Conservation (phyloP, 2,888 invertebrate genomes). For the Philereme vetulata region DNA sequence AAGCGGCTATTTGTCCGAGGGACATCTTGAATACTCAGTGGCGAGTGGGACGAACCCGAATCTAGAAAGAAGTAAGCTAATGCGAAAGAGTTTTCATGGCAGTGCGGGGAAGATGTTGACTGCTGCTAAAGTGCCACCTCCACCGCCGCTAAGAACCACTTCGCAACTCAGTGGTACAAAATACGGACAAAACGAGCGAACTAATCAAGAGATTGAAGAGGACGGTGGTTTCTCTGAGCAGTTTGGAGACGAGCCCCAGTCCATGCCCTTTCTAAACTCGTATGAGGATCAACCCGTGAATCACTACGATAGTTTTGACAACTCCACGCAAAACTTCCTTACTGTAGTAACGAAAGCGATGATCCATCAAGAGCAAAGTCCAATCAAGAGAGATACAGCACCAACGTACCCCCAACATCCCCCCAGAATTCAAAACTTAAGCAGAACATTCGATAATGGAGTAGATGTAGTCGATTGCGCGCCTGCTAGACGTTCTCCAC, state of each 20-base stretch:
- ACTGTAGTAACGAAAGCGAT: conserved; percentile 93
- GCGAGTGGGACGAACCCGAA: conserved; percentile 89
- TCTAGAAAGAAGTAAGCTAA: conserved; percentile 92
- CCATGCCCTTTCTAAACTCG: conserved; percentile 84
- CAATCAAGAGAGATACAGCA: conserved; percentile 79
- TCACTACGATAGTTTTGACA: conserved; percentile 70
- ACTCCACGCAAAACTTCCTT: conserved; percentile 81
- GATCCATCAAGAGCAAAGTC: conserved; percentile 92
- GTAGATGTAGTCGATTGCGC: conserved; percentile 87
- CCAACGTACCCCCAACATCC: conserved; percentile 34
- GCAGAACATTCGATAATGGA: conserved; percentile 73
- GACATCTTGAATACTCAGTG: conserved; percentile 90
- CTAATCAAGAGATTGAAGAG: conserved; percentile 74
- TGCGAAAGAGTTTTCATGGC: conserved; percentile 95
- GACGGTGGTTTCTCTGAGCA: conserved; percentile 80
- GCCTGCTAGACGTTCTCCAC: conserved; percentile 67
- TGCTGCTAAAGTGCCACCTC: conserved; percentile 93
- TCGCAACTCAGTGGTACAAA: conserved; percentile 91
- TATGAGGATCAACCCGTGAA: conserved; percentile 74
- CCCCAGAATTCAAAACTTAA: conserved; percentile 64
- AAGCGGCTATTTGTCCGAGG: conserved; percentile 94
- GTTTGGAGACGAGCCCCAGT: conserved; percentile 84
- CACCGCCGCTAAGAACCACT: conserved; percentile 93
- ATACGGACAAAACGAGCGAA: conserved; percentile 79
- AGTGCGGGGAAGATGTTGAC: conserved; percentile 92